A percentile compares a stretch with the other conserved stretches of the same genome.
These are phyloP conservation scores for Phocoena phocoena DNA, from an alignment of 2,113 vertebrate species.

Conservation along the genomic window DNA sequence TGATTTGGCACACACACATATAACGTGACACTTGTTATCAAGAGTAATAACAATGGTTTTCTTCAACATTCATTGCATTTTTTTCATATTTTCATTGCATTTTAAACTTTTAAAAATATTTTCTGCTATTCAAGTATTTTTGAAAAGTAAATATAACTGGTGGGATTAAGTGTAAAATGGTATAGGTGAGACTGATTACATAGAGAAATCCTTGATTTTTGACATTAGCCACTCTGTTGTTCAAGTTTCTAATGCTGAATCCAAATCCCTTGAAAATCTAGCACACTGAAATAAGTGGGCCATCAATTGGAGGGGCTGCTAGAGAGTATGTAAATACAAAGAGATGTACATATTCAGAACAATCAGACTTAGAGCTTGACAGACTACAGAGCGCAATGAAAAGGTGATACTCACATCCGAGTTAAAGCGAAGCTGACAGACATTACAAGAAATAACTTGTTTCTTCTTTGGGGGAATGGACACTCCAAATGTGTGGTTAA, in stretches of 20 bases:
- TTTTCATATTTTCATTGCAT: neutral
- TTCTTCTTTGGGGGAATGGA: slow-evolving; percentile 95
- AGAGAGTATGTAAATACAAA: neutral
- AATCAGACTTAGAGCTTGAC: slow-evolving; percentile 4
- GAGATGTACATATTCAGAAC: slow-evolving; percentile 10
- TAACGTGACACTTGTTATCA: slow-evolving; percentile 23
- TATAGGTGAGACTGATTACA: neutral
- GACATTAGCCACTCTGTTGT: neutral
- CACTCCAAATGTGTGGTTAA: slow-evolving; percentile 99
- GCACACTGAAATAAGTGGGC: neutral
- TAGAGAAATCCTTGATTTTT: neutral
- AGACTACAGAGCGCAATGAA: neutral
- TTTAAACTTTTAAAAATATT: neutral
- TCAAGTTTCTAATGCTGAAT: neutral
- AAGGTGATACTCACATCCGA: slow-evolving; percentile 93
- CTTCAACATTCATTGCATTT: neutral
- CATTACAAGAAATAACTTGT: slow-evolving; percentile 95
- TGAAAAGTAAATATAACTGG: slow-evolving; percentile 22
- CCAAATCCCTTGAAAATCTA: neutral
- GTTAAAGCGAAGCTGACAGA: slow-evolving; percentile 98
- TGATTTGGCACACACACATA: neutral
- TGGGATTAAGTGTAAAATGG: neutral
- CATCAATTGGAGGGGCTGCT: neutral
- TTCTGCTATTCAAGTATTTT: slow-evolving; percentile 20
- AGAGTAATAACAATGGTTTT: neutral